Base-by-base conservation (phyloP, 2,113 vertebrate genomes). In the Hyperoodon ampullatus region DNA sequence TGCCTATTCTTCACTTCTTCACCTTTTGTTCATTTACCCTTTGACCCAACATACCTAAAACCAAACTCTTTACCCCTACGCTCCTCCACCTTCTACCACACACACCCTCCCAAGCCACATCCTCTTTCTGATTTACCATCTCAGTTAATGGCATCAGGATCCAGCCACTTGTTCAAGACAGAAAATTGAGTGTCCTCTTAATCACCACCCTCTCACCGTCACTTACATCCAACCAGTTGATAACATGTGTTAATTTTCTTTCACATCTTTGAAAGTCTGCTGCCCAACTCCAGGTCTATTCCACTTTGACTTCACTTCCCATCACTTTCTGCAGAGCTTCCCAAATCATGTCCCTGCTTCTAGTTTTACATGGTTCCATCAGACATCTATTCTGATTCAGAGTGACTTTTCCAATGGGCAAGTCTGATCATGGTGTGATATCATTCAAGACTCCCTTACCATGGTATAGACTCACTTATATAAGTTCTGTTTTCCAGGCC, bases 81-180 rank as follows among this genome's bases (percentile, higher is more conserved):
- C 35, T 39, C 14, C 39, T 77, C 55, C 1, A 6, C 39, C 53
- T 71, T 42, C 26, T 85, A 60, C 90, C 61, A 30, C 60, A 70
- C 21, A 50, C 18, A 23, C 70, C 35, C 44, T 65, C 33, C 28
- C 65, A 77, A 85, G 63, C 47, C 86, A 75, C 65, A 58, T 74
- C 81, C 68, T 93, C 66, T 92, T n/a, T 53, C 78, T 83, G 96
- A 95, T 63, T 96, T 77, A 93, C 63, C 28, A 28, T 65, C 63
- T 95, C 35, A 78, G n/a, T 72, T 47, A 55, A 72, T 33, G 78
- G 58, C 75, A 66, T 74, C 90, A 19, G 47, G 53, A 44, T 33
- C 63, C 70, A 75, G 53, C 65, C 7, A 72, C 33, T 72, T 83
- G 65, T 74, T 83, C 55, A 95, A 68, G 60, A 55, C 70, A 14